A percentile compares a stretch with the other conserved stretches of the same genome.
phyloP scores from a whole-genome alignment of 2,113 vertebrate species.

The Chaenocephalus aceratus region DNA sequence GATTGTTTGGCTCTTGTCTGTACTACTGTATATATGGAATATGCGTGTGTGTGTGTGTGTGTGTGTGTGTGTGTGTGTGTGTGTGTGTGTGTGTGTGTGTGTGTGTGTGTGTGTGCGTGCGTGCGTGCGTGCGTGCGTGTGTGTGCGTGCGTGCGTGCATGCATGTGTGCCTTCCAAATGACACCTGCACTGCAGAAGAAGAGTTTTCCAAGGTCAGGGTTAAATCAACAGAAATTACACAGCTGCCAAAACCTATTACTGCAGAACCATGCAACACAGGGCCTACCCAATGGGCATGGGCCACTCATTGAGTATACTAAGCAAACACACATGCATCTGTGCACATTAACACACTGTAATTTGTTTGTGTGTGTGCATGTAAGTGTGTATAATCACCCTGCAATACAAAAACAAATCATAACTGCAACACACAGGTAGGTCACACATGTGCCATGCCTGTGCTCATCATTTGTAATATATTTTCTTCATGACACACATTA shows the following conservation, averaged over 20 bases:
- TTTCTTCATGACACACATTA: slow-evolving; percentile 1
- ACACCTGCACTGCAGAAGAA: slow-evolving; percentile 66
- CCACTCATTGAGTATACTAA: slow-evolving; percentile 43
- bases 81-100: not conserved
- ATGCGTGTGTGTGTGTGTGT: not conserved
- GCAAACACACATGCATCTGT: slow-evolving; percentile 44
- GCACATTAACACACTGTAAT: not conserved
- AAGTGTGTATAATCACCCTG: not conserved
- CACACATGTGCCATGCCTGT: not conserved
- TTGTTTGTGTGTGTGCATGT: not conserved
- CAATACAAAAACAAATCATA: too few species aligned
- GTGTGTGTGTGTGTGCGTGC: not conserved
- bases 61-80: not conserved
- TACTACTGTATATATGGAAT: not conserved
- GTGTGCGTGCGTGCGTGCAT: not conserved
- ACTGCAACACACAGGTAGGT: too few species aligned
- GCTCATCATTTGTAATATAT: not conserved
- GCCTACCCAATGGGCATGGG: slow-evolving; percentile 50
- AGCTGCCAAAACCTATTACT: slow-evolving; percentile 83
- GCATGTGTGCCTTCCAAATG: slow-evolving; percentile 32
- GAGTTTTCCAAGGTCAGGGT: slow-evolving; percentile 76
- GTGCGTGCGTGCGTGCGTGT: not conserved
- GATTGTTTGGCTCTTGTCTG: not conserved
- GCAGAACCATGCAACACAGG: slow-evolving; percentile 64
- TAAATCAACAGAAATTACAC: slow-evolving; percentile 84